Evolutionary conservation across 1,140 invertebrate species (phyloP).

Genomic region (Argopecten irradians): DNA sequence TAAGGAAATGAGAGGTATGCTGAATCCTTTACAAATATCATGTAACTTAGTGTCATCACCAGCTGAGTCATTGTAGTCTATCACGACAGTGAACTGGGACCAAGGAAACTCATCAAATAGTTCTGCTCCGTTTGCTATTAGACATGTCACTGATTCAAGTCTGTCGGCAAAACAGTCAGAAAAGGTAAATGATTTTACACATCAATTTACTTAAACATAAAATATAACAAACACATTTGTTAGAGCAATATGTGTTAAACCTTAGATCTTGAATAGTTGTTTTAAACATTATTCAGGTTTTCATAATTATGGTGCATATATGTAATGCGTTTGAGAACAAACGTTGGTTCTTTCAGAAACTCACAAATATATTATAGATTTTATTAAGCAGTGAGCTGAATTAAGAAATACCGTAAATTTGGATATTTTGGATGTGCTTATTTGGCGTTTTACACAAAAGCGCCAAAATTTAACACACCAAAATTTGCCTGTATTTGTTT

Average conservation of each 20-base stretch:
- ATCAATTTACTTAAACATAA: background rate
- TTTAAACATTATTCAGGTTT: too few relatives aligned
- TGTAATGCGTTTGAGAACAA: too few relatives aligned
- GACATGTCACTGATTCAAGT: constrained; percentile 43
- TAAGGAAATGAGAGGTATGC: constrained; percentile 24
- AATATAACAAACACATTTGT: background rate
- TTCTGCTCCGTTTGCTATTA: constrained; percentile 27
- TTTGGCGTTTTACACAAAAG: too few relatives aligned
- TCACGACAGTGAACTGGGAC: constrained; percentile 39
- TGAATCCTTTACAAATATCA: constrained; percentile 20
- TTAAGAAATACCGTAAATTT: too few relatives aligned
- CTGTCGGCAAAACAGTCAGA: constrained; percentile 14
- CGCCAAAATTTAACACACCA: too few relatives aligned
- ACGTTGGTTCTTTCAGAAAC: too few relatives aligned
- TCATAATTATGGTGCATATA: too few relatives aligned
- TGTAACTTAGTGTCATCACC: background rate
- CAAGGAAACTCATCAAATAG: constrained; percentile 44
- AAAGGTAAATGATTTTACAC: background rate
- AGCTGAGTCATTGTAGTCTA: constrained; percentile 38
- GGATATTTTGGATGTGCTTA: too few relatives aligned
- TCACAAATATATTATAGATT: too few relatives aligned
- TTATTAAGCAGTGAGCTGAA: too few relatives aligned
- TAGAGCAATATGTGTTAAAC: background rate
- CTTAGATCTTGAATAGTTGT: background rate
- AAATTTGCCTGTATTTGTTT: too few relatives aligned